phyloP scores from a whole-genome alignment of 2,888 invertebrate genomes.

The Hydropsyche betteni region DNA sequence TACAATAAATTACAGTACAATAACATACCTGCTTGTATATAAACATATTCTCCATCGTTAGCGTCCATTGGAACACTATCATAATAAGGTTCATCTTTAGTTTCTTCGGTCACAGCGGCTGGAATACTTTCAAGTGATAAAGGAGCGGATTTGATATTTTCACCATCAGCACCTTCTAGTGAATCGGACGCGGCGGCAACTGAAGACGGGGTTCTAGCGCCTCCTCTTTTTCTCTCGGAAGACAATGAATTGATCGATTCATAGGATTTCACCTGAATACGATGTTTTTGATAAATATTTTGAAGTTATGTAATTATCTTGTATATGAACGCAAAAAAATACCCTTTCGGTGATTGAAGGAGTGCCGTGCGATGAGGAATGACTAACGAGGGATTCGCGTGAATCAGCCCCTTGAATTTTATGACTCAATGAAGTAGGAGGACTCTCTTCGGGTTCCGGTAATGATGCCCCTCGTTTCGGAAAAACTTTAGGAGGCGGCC shows the following conservation, averaged over 20 bases:
- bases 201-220: conserved; percentile 65
- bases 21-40: conserved; percentile 72
- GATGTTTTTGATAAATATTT: not conserved
- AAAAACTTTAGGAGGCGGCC: conserved; percentile 73
- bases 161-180: conserved; percentile 54
- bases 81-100: conserved; percentile 74
- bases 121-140: conserved; percentile 50
- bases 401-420: conserved; percentile 63
- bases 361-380: conserved; percentile 60
- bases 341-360: conserved; percentile 65
- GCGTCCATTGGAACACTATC: conserved; percentile 76
- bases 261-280: conserved; percentile 69
- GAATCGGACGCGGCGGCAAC: conserved; percentile 56
- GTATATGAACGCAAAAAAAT: conserved; percentile 23
- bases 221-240: conserved; percentile 68
- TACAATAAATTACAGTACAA: conserved; percentile 41
- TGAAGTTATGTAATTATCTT: not conserved
- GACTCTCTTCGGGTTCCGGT: conserved; percentile 68
- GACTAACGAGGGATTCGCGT: conserved; percentile 63
- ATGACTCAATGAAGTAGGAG: conserved; percentile 63
- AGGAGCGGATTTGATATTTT: conserved; percentile 58
- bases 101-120: conserved; percentile 43
- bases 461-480: conserved; percentile 66
- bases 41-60: conserved; percentile 78
- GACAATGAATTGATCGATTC: conserved; percentile 73